Evolutionary conservation across 2,797 vertebrate species (phyloP), one percentile per base, ranked within the genome.

Genomic region (Cuniculus paca): DNA sequence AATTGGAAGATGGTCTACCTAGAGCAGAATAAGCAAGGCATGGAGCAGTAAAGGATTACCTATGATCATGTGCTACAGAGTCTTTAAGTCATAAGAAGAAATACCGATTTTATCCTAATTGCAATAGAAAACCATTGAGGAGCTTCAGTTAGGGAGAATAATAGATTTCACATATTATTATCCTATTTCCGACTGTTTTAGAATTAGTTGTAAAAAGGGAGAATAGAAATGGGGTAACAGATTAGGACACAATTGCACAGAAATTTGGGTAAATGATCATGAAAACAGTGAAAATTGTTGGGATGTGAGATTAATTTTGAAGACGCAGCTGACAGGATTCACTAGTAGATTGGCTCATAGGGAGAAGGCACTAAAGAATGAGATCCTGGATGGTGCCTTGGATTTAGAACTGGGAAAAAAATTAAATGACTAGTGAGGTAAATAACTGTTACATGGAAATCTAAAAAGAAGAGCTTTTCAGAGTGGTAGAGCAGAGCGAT

Each of bases 41-140:
- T 13, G 16, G 17, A 56, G 24, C 17, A 36, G 5, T 31, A 74
- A 65, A 7, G 77, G 52, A 50, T 34, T 58, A 74, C 31, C 48
- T 17, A 31, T 12, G 54, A 52, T 11, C 16, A 63, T 42, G 28
- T 26, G 50, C 24, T 68, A 42, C 26, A 45, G 20, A 6, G 52
- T 31, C 28, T 28, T 45, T 22, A n/a, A 48, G 14, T 8, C 22
- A 1, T 50, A 34, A 61, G 2, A 68, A 89, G 54, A 91, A 92
- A 68, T 70, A 11, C 50, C 16, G 36, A 70, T 75, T 95, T 81
- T 80, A 83, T 91, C 93, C 60, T 75, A 52, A 81, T 65, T 89
- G 31, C 17, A 70, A 26, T 19, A 83, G 45, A 42, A 91, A 83
- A 58, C 5, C 17, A 77, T 26, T 58, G 74, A 90, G 56, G 26